phyloP scores from a whole-genome alignment of 2,113 vertebrate species.

The Rattus rattus region DNA sequence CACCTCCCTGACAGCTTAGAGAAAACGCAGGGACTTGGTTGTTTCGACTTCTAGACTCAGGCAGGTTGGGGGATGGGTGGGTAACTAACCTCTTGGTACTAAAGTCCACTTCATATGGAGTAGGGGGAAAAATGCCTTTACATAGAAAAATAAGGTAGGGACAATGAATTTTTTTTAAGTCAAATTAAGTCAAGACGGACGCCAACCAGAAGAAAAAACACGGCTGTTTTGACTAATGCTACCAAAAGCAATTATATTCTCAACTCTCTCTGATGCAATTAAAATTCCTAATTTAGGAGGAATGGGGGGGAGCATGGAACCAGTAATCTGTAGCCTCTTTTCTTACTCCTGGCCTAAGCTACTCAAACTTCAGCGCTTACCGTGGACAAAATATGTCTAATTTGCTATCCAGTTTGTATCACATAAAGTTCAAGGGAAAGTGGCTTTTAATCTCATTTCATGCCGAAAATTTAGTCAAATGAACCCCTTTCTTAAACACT shows the following conservation, averaged over 20 bases:
- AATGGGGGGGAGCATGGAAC: background rate
- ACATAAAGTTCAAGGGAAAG: conserved; percentile 20
- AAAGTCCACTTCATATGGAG: conserved; percentile 37
- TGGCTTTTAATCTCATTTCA: conserved; percentile 29
- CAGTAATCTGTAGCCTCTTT: background rate
- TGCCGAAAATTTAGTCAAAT: conserved; percentile 36
- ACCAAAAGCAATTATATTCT: background rate
- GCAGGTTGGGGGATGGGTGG: background rate
- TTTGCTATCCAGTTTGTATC: conserved; percentile 25
- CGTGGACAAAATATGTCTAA: background rate
- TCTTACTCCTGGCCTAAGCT: background rate
- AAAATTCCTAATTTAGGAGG: background rate
- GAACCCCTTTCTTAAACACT: background rate
- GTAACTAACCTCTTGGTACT: conserved; percentile 47
- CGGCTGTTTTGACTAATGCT: background rate
- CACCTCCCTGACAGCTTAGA: conserved; percentile 41
- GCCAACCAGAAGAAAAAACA: conserved; percentile 40
- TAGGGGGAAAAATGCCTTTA: conserved; percentile 38
- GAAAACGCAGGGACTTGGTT: conserved; percentile 40
- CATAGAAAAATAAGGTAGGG: background rate
- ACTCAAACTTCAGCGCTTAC: conserved; percentile 4
- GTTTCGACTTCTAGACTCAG: conserved; percentile 30
- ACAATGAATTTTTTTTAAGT: background rate
- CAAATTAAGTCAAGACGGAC: background rate
- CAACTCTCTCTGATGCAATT: background rate